phyloP scores from a whole-genome alignment of 1,140 invertebrate species.

The Leptinotarsa texana region DNA sequence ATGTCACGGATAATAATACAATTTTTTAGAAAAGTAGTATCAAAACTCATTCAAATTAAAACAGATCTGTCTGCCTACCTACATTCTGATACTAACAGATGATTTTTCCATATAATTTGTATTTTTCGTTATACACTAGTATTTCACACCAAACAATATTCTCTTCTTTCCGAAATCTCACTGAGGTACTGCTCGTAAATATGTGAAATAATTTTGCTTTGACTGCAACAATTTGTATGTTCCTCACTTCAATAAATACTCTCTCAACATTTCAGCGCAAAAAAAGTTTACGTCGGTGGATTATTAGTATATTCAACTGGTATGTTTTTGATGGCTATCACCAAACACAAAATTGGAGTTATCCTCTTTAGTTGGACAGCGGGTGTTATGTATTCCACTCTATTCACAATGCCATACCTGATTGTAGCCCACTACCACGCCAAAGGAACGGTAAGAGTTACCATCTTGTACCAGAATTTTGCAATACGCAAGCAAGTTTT shows the following conservation, averaged over 20 bases:
- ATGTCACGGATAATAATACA: no score
- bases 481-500: no score
- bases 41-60: no score
- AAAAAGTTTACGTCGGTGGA: constrained; percentile 86
- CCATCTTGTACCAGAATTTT: no score
- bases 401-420: constrained; percentile 96
- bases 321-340: constrained; percentile 86
- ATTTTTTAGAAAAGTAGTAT: no score
- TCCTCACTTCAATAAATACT: background rate
- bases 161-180: no score
- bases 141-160: background rate
- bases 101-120: no score
- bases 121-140: background rate
- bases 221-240: no score
- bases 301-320: constrained; percentile 85
- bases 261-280: constrained; percentile 68
- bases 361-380: constrained; percentile 88
- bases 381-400: constrained; percentile 95
- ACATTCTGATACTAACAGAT: no score
- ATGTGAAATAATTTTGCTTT: no score
- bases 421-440: constrained; percentile 92
- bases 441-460: constrained; percentile 72
- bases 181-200: no score
- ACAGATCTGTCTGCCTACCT: no score
- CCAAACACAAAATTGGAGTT: constrained; percentile 76